A percentile compares a stretch with the other conserved stretches of the same genome.
phyloP scores from a whole-genome alignment of 2,113 vertebrate genomes.

The Spheniscus mendiculus region DNA sequence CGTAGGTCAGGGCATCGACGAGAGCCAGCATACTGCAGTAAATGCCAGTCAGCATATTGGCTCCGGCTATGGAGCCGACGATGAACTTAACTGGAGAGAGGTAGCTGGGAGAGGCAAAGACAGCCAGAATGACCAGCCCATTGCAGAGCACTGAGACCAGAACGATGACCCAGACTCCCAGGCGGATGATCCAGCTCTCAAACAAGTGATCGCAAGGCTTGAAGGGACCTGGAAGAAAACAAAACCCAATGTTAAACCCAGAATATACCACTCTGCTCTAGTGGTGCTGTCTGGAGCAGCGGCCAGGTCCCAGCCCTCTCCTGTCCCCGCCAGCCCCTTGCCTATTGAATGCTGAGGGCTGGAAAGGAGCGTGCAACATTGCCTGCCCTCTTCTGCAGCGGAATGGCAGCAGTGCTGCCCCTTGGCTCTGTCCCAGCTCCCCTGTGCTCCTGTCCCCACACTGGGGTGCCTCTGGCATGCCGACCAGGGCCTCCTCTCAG shows the following conservation, averaged over 20 bases:
- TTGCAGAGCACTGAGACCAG: slow-evolving; percentile 88
- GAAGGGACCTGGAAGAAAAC: slow-evolving; percentile 86
- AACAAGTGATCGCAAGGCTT: slow-evolving; percentile 92
- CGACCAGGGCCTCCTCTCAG: neutral
- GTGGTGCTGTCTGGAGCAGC: neutral
- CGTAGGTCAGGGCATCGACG: slow-evolving; percentile 85
- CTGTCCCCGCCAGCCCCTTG: neutral
- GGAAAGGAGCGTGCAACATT: neutral
- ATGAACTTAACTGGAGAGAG: slow-evolving; percentile 88
- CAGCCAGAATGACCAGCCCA: slow-evolving; percentile 82
- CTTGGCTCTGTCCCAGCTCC: neutral
- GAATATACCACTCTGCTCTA: neutral
- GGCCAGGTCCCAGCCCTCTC: neutral
- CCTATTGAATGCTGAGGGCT: neutral
- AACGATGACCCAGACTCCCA: slow-evolving; percentile 88
- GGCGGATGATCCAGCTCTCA: slow-evolving; percentile 92
- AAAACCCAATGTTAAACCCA: neutral
- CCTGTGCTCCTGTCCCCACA: neutral
- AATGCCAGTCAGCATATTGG: slow-evolving; percentile 87
- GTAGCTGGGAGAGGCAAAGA: slow-evolving; percentile 82
- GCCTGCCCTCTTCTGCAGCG: neutral
- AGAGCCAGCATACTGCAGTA: slow-evolving; percentile 87
- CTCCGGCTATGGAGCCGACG: slow-evolving; percentile 87
- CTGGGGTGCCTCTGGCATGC: neutral
- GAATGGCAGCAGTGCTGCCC: neutral